phyloP scores from a whole-genome alignment of 2,888 invertebrate genomes.

The Pristionchus japonicus region DNA sequence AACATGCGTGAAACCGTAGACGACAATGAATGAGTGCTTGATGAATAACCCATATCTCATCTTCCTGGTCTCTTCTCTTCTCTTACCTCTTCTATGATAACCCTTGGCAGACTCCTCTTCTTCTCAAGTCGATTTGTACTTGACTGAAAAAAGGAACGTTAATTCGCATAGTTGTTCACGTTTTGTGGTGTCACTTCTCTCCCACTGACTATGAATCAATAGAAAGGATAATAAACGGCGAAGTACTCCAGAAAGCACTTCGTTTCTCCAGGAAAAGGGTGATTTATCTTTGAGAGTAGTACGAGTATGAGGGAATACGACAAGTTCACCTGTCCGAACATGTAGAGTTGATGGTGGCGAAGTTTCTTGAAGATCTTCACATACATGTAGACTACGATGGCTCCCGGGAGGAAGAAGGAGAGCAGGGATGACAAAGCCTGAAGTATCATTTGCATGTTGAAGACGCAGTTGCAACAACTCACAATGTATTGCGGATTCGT shows the following conservation, averaged over 20 bases:
- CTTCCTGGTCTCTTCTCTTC: not conserved
- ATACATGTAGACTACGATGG: constrained; percentile 64
- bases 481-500: constrained; percentile 67
- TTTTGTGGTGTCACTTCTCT: not conserved
- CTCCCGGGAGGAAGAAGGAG: constrained; percentile 67
- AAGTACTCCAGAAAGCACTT: not conserved
- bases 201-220: not conserved
- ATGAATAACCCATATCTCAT: constrained; percentile 3
- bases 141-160: not conserved
- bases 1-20: not conserved
- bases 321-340: constrained; percentile 59
- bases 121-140: constrained; percentile 32
- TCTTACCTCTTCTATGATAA: constrained; percentile 65
- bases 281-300: not conserved
- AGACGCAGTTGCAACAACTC: not conserved
- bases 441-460: not conserved
- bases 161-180: not conserved
- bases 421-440: constrained; percentile 63
- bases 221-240: not conserved
- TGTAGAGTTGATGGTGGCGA: constrained; percentile 63
- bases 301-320: not conserved
- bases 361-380: constrained; percentile 66
- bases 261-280: not conserved
- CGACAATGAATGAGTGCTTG: not conserved
- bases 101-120: constrained; percentile 57